Base-by-base conservation (phyloP, 2,113 vertebrate species). In the Conger conger region DNA sequence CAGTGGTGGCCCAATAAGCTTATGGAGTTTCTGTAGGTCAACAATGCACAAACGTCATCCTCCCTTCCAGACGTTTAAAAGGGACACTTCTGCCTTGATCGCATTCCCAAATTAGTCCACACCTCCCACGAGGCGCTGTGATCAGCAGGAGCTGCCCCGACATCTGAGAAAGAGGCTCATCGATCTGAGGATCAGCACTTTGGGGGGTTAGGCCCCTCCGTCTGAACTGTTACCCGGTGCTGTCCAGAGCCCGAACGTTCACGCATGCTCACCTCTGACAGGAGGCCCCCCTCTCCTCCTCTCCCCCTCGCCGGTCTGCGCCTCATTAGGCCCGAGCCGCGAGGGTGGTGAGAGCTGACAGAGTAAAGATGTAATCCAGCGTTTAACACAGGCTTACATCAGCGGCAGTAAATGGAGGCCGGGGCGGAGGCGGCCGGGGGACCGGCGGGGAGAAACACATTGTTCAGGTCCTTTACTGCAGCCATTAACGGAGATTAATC, bases 241-340 rank as follows among this genome's bases (percentile, higher is more conserved):
- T 50, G 9, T 50, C 45, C 45, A 15, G 45, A 50, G 45, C 45
- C 45, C 45, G 11, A 86, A 76, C 83, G 79, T 42, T 38, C 79
- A 60, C 73, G 81, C 38, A 81, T 83, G 87, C 87, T 89, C 86
- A 87, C 80, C 85, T 85, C 84, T 80, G 42, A 53, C 57, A 82
- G 63, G 54, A 88, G 54, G 68, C 83, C 85, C 20, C 18, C 20
- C 57, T n/a, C n/a, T n/a, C n/a, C n/a, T n/a, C 20, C 82, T 83
- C 84, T 33, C 68, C 33, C 68, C n/a, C 82, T 82, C 85, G 30
- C 23, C 30, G 83, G 33, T 42, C 76, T 76, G 35, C 76, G 83
- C 77, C 79, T 86, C 38, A 80, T 82, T 80, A 84, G 54, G n/a
- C 76, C 85, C 79, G 16, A 33, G 54, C 84, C 86, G 80, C 36